Conservation (phyloP, 2,888 invertebrate genomes). For the Andrena praecox region DNA sequence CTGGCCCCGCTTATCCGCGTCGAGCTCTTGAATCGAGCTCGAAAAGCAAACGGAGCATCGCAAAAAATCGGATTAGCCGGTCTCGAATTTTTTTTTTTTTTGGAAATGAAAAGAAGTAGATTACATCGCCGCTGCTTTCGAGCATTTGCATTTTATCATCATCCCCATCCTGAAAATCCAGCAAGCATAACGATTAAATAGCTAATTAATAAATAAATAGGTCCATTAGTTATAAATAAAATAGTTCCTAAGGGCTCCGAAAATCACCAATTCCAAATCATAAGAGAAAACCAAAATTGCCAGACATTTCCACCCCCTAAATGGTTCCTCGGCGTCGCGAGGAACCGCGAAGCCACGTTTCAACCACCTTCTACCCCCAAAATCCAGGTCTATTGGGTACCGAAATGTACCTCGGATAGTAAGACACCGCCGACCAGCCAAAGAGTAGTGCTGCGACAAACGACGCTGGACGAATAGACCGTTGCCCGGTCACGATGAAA, state of each 20-base stretch:
- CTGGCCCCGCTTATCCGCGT: constrained; percentile 10
- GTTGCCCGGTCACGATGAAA: background rate
- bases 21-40: background rate
- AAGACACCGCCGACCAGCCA: constrained; percentile 59
- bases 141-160: background rate
- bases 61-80: background rate
- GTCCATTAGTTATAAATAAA: too few relatives aligned
- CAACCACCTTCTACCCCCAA: background rate
- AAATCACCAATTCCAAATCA: too few relatives aligned
- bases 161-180: background rate
- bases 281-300: background rate
- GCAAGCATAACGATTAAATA: background rate
- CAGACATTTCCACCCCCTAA: background rate
- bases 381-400: constrained; percentile 76
- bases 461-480: background rate
- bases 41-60: background rate
- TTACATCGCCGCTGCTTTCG: background rate
- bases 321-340: background rate
- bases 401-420: constrained; percentile 72
- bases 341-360: too few relatives aligned
- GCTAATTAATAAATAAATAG: too few relatives aligned
- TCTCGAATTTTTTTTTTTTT: background rate
- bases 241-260: too few relatives aligned
- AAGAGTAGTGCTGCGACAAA: constrained; percentile 61
- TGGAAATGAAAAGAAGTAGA: background rate